Evolutionary conservation across 1,140 invertebrate species (phyloP), one percentile per base, ranked within the genome.

Genomic region (Cylas formicarius): DNA sequence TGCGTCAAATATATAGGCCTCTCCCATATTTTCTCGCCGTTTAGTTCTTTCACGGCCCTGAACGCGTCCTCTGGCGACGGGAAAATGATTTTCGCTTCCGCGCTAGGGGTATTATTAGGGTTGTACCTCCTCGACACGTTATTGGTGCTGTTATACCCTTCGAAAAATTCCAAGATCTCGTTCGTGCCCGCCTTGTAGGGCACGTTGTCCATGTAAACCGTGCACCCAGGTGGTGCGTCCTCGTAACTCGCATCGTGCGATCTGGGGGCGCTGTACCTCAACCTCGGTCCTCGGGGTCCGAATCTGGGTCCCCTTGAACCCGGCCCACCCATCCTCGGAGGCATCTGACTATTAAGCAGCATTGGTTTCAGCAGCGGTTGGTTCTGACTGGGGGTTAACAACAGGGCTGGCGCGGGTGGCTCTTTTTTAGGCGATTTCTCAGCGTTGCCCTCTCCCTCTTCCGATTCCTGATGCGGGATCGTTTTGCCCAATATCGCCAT

Each of bases 51-150:
- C 2, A 87, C 68, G 0, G 87, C 89, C 14, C 77, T 71, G 41
- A 81, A 73, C 0, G 89, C 89, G 39, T 92, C 86, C 11, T 76
- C 72, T 0, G 82, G 79, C 1, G 76, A 75, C 0, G 71, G 69
- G 58, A 97, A 91, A 1, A 84, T 79, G 0, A 95, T 83, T 6
- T 89, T 76, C 1, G 89, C 89, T 63, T 96, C 90, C 0, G 90
- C 89, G 1, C 90, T 92, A 0, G 89, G 82, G 63, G 83, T 79
- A 0, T 87, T 84, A 31, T 80, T 78, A 19, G 90, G 85, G 61
- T 90, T 86, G 63, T 84, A 92, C 1, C 87, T 71, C 19, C 88
- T 61, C 41, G 90, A 86, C 2, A 92, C 78, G 52, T 89, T 81
- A 1, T 81, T 72, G 7, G 77, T 75, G 0, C 88, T 60, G 29